phyloP scores from a whole-genome alignment of 2,888 invertebrate species.

The Tachina lurida region DNA sequence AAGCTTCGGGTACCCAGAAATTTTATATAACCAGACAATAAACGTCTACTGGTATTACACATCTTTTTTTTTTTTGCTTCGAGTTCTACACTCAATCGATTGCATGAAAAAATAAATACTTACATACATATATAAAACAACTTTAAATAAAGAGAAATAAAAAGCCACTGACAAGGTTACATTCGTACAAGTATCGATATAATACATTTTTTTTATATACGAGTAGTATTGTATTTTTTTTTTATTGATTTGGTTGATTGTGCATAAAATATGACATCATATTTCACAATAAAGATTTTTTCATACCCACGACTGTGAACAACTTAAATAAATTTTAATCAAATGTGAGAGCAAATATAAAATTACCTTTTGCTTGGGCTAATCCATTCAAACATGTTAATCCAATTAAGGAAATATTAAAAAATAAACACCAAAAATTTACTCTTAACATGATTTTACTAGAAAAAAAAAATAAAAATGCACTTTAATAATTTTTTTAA shows the following conservation, averaged over 20 bases:
- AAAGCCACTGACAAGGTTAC: slow-evolving; percentile 67
- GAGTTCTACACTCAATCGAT: slow-evolving; percentile 29
- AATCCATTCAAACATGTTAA: slow-evolving; percentile 67
- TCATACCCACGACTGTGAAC: not conserved
- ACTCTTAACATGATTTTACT: slow-evolving; percentile 59
- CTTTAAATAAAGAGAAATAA: slow-evolving; percentile 45
- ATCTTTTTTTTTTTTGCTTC: slow-evolving; percentile 3
- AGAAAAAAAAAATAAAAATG: slow-evolving; percentile 22
- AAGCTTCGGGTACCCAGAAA: not conserved
- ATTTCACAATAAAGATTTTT: slow-evolving; percentile 46
- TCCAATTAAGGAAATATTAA: slow-evolving; percentile 65
- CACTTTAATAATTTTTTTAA: slow-evolving; percentile 5
- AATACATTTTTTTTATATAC: slow-evolving; percentile 19
- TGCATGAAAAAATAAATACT: slow-evolving; percentile 4
- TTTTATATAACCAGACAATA: not conserved
- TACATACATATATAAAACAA: slow-evolving; percentile 3
- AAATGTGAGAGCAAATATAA: not conserved
- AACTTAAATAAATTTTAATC: slow-evolving; percentile 22
- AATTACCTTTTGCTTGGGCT: slow-evolving; percentile 72
- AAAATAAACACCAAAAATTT: slow-evolving; percentile 59
- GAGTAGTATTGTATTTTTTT: not conserved
- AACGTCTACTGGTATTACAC: not conserved
- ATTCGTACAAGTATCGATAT: slow-evolving; percentile 39
- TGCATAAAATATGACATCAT: slow-evolving; percentile 67
- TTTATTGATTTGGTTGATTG: slow-evolving; percentile 31